These are phyloP conservation scores for Drosophila stalkeri DNA, from an alignment of 2,888 invertebrate genomes.

Conservation along the genomic window DNA sequence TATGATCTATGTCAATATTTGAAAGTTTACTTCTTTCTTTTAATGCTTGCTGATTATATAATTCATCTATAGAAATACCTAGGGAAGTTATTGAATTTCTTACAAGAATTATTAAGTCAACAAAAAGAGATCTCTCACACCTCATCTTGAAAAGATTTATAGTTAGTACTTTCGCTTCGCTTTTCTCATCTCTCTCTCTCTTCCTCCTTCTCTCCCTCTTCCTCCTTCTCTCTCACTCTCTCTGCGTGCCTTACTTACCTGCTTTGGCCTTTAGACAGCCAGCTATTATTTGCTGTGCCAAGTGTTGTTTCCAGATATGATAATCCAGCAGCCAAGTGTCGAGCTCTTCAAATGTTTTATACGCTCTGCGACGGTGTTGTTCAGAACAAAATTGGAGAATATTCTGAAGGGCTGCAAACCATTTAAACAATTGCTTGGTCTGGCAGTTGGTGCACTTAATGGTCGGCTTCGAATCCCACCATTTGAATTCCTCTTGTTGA, in stretches of 20 bases:
- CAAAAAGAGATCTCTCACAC: too few relatives aligned
- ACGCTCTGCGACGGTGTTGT: conserved; percentile 44
- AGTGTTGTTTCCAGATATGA: conserved; percentile 54
- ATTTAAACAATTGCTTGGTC: conserved; percentile 45
- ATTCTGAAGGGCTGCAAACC: conserved; percentile 40
- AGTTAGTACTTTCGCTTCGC: too few relatives aligned
- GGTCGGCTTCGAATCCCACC: conserved; percentile 56
- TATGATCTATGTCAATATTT: too few relatives aligned
- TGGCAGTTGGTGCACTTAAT: conserved; percentile 63
- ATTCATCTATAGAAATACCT: too few relatives aligned
- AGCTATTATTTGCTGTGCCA: conserved; percentile 46
- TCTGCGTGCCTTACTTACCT: conserved; percentile 32
- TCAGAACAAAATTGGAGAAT: conserved; percentile 28
- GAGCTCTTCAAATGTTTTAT: conserved; percentile 44
- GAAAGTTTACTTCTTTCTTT: too few relatives aligned
- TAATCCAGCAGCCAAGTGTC: conserved; percentile 55
- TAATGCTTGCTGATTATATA: too few relatives aligned
- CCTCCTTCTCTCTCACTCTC: neutral
- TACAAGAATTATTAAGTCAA: too few relatives aligned
- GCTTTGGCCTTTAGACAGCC: conserved; percentile 41
- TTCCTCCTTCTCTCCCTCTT: too few relatives aligned
- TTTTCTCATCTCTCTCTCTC: too few relatives aligned
- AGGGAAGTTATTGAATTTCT: too few relatives aligned
- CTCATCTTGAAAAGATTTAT: too few relatives aligned
- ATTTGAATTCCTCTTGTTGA: conserved; percentile 38